These are phyloP conservation scores for Panurus biarmicus DNA, from an alignment of 2,113 vertebrate genomes.

Conservation along the genomic window DNA sequence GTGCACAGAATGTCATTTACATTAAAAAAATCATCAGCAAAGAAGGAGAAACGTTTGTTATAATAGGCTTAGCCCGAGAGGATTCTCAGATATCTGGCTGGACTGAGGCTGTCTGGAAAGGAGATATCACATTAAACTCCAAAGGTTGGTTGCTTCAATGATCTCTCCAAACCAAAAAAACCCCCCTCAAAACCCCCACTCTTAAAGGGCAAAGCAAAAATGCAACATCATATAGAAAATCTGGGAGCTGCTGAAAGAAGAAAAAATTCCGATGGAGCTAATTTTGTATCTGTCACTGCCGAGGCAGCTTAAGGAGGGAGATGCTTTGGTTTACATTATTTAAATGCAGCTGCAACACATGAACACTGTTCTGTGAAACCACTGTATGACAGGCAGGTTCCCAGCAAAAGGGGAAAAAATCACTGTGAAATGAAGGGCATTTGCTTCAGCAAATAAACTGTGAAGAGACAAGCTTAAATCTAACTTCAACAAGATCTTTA, in stretches of 20 bases:
- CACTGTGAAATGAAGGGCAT: slow-evolving; percentile 56
- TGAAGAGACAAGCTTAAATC: slow-evolving; percentile 49
- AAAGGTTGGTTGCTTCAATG: neutral
- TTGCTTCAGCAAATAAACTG: slow-evolving; percentile 54
- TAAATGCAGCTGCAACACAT: slow-evolving; percentile 22
- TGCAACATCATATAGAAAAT: neutral
- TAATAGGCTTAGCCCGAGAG: neutral
- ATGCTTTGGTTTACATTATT: slow-evolving; percentile 38
- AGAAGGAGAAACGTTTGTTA: slow-evolving; percentile 2
- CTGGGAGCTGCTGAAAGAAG: neutral
- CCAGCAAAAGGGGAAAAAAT: slow-evolving; percentile 14
- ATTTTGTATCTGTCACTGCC: slow-evolving; percentile 1
- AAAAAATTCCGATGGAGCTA: neutral
- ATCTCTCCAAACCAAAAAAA: neutral
- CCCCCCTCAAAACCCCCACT: neutral
- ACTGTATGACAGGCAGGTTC: neutral
- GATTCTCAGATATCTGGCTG: slow-evolving; percentile 18
- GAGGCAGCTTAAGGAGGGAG: slow-evolving; percentile 1
- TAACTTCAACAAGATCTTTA: slow-evolving; percentile 54
- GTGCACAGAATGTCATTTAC: slow-evolving; percentile 27
- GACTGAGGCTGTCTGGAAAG: neutral
- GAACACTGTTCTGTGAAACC: neutral
- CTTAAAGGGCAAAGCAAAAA: neutral
- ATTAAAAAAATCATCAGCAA: neutral
- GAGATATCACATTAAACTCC: neutral